phyloP scores from a whole-genome alignment of 2,888 invertebrate species.

The Zeuzera pyrina region DNA sequence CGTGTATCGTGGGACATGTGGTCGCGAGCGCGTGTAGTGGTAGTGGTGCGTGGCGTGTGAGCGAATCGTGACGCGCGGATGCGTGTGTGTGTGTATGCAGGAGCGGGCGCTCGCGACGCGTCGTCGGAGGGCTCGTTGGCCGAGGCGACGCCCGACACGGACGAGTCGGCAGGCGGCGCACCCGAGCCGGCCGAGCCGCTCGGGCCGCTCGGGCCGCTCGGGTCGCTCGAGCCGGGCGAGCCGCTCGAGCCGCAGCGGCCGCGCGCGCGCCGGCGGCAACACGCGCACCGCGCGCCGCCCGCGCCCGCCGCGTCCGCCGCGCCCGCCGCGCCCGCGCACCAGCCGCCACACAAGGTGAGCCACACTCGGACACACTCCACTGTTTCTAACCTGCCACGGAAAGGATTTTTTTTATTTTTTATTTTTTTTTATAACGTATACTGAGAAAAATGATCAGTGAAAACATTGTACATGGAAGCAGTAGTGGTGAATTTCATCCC shows the following conservation, averaged over 20 bases:
- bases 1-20: too few species aligned
- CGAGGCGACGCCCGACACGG: constrained; percentile 82
- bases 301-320: too few species aligned
- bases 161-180: constrained; percentile 70
- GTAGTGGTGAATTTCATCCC: too few species aligned
- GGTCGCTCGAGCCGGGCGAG: too few species aligned
- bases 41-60: too few species aligned
- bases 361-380: neutral
- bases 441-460: neutral
- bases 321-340: constrained; percentile 29
- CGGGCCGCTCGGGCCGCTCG: too few species aligned
- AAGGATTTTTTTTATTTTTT: neutral
- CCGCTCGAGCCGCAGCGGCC: constrained; percentile 52
- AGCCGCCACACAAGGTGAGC: constrained; percentile 27
- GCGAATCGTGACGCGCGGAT: too few species aligned
- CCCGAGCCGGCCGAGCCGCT: constrained; percentile 37
- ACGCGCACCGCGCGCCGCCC: constrained; percentile 54
- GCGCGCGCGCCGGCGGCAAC: constrained; percentile 40
- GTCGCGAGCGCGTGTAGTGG: too few species aligned
- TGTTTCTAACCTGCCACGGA: neutral
- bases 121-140: constrained; percentile 81
- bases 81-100: too few species aligned
- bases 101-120: constrained; percentile 61
- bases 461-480: too few species aligned
- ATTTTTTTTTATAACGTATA: neutral